These are phyloP conservation scores for Hemithea aestivaria DNA, from an alignment of 2,888 invertebrate species.

Conservation along the genomic window DNA sequence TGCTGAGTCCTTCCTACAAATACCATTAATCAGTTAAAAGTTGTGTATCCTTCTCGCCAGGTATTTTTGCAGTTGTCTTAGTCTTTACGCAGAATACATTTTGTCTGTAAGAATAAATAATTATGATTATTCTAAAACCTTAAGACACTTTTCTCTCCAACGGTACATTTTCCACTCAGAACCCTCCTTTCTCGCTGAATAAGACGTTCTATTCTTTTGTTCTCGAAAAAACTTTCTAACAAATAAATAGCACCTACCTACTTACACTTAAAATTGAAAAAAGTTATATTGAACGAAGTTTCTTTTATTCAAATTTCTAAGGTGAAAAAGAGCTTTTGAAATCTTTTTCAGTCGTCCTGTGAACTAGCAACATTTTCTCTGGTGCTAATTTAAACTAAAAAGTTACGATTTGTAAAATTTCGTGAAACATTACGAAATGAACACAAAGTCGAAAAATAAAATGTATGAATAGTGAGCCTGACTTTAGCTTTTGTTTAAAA, in stretches of 20 bases:
- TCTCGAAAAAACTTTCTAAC: constrained; percentile 28
- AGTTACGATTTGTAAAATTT: neutral
- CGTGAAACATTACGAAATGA: no score
- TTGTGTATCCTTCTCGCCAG: no score
- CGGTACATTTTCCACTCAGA: constrained; percentile 19
- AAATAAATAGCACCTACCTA: constrained; percentile 27
- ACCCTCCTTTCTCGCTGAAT: constrained; percentile 35
- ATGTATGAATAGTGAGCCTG: no score
- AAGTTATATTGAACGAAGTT: constrained; percentile 31
- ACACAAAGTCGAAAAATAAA: no score
- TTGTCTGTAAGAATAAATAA: no score
- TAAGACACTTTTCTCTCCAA: constrained; percentile 8
- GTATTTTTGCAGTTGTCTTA: no score
- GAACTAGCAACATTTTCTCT: constrained; percentile 19
- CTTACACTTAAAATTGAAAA: constrained; percentile 31
- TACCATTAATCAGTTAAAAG: no score
- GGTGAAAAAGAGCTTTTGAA: constrained; percentile 23
- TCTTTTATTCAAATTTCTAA: constrained; percentile 28
- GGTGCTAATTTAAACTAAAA: constrained; percentile 7
- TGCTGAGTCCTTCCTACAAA: no score
- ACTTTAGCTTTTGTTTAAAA: no score
- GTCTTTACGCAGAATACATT: no score
- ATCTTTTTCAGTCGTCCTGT: constrained; percentile 18
- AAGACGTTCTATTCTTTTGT: constrained; percentile 37
- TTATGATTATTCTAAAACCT: neutral